Percentiles rank a stretch among this genome's conserved stretches.
Evolutionary conservation across 1,140 invertebrate species (phyloP).

Genomic region (Heliconius hermathena): DNA sequence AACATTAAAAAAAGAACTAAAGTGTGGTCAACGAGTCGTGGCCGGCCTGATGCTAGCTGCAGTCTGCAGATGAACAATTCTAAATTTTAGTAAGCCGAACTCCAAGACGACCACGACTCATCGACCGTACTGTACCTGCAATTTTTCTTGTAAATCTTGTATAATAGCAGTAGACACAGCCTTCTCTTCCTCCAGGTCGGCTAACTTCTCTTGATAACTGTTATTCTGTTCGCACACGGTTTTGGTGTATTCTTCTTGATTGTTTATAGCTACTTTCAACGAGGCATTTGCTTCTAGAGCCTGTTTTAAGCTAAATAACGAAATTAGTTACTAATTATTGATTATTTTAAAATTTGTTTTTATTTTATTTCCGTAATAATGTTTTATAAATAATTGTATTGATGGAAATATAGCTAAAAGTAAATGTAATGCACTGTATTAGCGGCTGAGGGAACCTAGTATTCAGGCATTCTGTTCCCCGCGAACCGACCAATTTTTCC

Average conservation of each 20-base stretch:
- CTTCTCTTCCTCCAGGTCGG: conserved; percentile 42
- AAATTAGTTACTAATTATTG: not conserved
- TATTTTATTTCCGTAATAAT: not conserved
- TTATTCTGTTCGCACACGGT: conserved; percentile 47
- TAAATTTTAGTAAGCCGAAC: no score
- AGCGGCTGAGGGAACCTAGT: no score
- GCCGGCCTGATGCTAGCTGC: no score
- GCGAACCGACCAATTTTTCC: no score
- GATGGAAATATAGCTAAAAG: no score
- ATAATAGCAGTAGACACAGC: not conserved
- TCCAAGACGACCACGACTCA: no score
- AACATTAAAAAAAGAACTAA: no score
- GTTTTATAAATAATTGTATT: no score
- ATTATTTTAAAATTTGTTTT: not conserved
- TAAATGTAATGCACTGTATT: no score
- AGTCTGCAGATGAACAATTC: no score
- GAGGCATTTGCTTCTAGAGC: conserved; percentile 37
- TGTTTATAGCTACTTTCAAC: conserved; percentile 44
- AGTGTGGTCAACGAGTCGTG: no score
- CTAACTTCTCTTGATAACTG: conserved; percentile 13
- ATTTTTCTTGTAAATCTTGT: conserved; percentile 38
- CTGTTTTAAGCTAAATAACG: conserved; percentile 46
- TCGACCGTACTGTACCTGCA: conserved; percentile 37
- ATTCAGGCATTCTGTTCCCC: no score
- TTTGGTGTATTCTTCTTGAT: conserved; percentile 51